These are phyloP conservation scores for Paramuricea clavata DNA, from an alignment of 92 coral and sea anemone species.

Conservation along the genomic window DNA sequence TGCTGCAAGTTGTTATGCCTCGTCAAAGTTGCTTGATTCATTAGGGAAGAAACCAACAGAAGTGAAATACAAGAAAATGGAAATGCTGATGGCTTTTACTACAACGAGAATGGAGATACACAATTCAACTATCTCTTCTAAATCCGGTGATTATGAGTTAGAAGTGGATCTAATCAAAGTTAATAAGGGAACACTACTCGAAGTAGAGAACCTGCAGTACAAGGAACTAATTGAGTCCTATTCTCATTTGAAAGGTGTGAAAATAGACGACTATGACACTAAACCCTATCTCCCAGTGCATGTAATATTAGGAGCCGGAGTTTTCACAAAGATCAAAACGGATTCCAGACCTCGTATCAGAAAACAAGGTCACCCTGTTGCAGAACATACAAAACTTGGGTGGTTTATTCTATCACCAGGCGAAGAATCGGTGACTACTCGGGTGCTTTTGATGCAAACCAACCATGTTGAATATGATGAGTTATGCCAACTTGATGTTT, in stretches of 20 bases:
- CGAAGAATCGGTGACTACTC: neutral
- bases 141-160: slow-evolving; percentile 32
- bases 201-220: slow-evolving; percentile 44
- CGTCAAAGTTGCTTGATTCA: neutral
- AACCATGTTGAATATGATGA: slow-evolving; percentile 49
- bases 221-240: neutral
- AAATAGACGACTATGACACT: slow-evolving; percentile 29
- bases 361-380: slow-evolving; percentile 49
- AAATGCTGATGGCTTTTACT: slow-evolving; percentile 44
- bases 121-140: slow-evolving; percentile 7
- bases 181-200: neutral
- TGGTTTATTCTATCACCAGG: neutral
- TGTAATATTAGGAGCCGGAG: slow-evolving; percentile 40
- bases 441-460: neutral
- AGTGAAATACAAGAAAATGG: slow-evolving; percentile 13
- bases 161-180: slow-evolving; percentile 32
- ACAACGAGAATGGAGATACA: slow-evolving; percentile 40
- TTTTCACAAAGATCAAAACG: slow-evolving; percentile 46
- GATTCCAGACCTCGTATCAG: slow-evolving; percentile 27
- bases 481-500: slow-evolving; percentile 4
- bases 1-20: neutral
- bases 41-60: neutral
- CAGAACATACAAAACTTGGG: slow-evolving; percentile 22
- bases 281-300: slow-evolving; percentile 39
- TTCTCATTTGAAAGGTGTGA: slow-evolving; percentile 43